phyloP scores from a whole-genome alignment of 2,797 vertebrate genomes.

The Clarias laeviceps region DNA sequence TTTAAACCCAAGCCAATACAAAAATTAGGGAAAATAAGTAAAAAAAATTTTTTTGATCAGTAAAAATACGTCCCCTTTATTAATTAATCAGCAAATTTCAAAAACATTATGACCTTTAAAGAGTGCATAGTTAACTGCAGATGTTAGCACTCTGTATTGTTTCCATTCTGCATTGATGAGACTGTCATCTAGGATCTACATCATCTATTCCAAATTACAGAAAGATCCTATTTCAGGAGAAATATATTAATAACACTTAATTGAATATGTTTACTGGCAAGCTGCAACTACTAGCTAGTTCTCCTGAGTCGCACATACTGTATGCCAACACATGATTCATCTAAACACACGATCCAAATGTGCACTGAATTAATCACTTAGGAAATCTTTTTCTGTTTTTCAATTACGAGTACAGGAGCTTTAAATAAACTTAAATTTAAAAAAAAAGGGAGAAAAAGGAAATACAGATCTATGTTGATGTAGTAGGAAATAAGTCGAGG shows the following conservation, averaged over 20 bases:
- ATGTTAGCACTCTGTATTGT: no score
- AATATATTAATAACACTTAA: background rate
- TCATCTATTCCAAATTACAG: background rate
- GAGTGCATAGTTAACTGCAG: no score
- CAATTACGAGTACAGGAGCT: background rate
- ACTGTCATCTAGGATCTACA: no score
- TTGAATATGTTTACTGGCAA: background rate
- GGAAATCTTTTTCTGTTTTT: background rate
- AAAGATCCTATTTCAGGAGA: background rate
- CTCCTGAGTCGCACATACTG: background rate
- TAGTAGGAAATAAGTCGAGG: background rate
- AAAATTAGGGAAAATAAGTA: no score
- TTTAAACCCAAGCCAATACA: no score
- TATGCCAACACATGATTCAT: background rate
- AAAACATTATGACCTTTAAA: no score
- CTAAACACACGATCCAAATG: background rate
- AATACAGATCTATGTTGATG: background rate
- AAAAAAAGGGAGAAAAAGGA: no score
- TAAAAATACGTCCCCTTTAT: no score
- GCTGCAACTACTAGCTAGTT: background rate
- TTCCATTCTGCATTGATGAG: no score
- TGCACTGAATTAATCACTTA: background rate
- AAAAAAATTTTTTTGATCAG: no score
- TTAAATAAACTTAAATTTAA: no score
- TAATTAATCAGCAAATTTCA: no score